phyloP scores from a whole-genome alignment of 2,888 invertebrate genomes.

The Anaspis maculata region DNA sequence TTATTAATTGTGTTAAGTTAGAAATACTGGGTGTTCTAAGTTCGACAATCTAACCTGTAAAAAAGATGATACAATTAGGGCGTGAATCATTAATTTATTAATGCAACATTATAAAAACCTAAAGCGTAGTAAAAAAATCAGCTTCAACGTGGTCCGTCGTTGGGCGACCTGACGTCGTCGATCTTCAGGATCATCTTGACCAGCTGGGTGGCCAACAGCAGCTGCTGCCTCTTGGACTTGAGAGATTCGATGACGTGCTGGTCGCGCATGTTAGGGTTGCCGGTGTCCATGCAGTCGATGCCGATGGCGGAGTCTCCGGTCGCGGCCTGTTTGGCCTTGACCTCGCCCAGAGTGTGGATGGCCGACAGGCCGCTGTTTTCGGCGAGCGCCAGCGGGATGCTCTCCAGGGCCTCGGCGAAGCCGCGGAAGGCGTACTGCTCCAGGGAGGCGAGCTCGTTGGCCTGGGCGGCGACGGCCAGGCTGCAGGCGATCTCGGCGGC shows the following conservation, averaged over 20 bases:
- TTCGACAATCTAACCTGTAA: too few relatives aligned
- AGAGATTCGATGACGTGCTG: conserved; percentile 96
- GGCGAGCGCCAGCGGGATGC: conserved; percentile 89
- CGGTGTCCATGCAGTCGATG: conserved; percentile 88
- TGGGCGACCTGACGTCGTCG: conserved; percentile 67
- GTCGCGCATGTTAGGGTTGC: conserved; percentile 80
- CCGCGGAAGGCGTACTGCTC: conserved; percentile 97
- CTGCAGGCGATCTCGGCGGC: conserved; percentile 94
- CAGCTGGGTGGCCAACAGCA: conserved; percentile 91
- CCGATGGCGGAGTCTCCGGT: conserved; percentile 83
- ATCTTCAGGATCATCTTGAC: conserved; percentile 99
- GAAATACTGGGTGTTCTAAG: too few relatives aligned
- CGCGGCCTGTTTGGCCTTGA: conserved; percentile 79
- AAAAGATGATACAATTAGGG: too few relatives aligned
- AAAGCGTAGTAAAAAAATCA: background rate
- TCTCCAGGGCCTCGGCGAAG: conserved; percentile 93
- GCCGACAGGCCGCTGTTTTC: conserved; percentile 94
- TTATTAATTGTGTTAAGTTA: too few relatives aligned
- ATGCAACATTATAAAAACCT: conserved; percentile 1
- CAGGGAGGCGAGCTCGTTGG: conserved; percentile 78
- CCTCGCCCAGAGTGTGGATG: conserved; percentile 83
- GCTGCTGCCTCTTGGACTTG: conserved; percentile 95
- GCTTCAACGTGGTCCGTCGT: conserved; percentile 19
- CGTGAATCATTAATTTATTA: too few relatives aligned
- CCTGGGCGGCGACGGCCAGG: conserved; percentile 79